Evolutionary conservation across 2,797 vertebrate species (phyloP).

Genomic region (Enteromius viviparus): DNA sequence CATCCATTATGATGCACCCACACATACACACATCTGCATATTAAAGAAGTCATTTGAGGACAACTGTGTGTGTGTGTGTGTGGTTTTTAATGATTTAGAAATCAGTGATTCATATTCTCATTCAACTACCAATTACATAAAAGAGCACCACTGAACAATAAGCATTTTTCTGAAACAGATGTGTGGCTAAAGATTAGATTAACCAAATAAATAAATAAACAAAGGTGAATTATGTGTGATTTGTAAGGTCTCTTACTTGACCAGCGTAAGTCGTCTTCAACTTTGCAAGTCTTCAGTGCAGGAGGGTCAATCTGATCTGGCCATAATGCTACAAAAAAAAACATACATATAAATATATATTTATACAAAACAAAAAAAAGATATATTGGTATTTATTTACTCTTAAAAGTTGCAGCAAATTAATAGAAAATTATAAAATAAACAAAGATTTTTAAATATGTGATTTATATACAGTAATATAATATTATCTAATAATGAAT

Average conservation of each 20-base stretch:
- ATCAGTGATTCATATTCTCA: background rate
- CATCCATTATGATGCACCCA: slow-evolving; percentile 41
- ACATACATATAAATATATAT: background rate
- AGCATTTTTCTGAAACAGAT: background rate
- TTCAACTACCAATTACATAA: background rate
- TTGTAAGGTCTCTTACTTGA: slow-evolving; percentile 72
- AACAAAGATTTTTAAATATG: too few relatives aligned
- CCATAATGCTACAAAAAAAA: slow-evolving; percentile 73
- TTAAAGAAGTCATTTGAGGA: slow-evolving; percentile 41
- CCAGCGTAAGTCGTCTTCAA: slow-evolving; percentile 83
- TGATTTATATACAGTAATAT: background rate
- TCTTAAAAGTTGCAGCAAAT: background rate
- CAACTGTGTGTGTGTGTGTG: background rate
- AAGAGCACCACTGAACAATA: background rate
- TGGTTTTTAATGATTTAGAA: slow-evolving; percentile 37
- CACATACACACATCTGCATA: slow-evolving; percentile 17
- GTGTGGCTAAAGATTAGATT: background rate
- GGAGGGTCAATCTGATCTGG: slow-evolving; percentile 79
- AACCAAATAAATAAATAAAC: background rate
- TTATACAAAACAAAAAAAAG: background rate
- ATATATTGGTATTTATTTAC: background rate
- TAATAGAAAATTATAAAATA: too few relatives aligned
- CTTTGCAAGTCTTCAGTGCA: slow-evolving; percentile 81
- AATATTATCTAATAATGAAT: background rate
- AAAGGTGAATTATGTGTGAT: background rate